Base-by-base conservation (phyloP, 2,113 vertebrate species). In the Boulengeromyrus knoepffleri region DNA sequence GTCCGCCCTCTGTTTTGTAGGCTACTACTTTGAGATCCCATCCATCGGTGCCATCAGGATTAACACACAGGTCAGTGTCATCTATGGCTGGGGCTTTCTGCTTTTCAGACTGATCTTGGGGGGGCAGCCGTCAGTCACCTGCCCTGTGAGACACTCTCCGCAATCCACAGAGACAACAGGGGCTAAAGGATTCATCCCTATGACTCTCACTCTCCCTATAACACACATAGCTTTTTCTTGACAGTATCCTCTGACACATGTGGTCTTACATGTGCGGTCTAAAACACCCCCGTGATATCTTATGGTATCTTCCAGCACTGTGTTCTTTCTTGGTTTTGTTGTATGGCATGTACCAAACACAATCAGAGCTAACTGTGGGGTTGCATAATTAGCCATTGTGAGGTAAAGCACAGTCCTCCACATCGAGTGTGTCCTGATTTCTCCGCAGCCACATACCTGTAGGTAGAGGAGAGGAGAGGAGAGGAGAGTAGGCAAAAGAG, bases 11-110 rank as follows among this genome's bases (percentile, higher is more conserved):
- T 92, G 91, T 91, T 91, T 89, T 86, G 9, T 93, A 97, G 97
- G 97, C 93, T 97, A 97, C 94, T 97, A 97, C 94, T 97, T 97
- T 0, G 97, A 97, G 92, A 97, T 97, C 89, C 97, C 97, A 52
- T 97, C 97, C 91, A 97, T 97, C 0, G 97, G 97, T 0, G 97
- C 97, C 91, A 97, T 97, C 92, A 96, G 97, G 91, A 97, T 97
- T 94, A 97, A 97, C 94, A 97, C 97, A 0, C 97, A 97, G 96
- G 97, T 97, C 92, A 52, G 45, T 50, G 39, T 36, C 15, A 27
- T 77, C 42, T 74, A 31, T n/a, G 52, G 56, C 58, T 31, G 24
- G 58, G 2, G 12, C 13, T 21, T 15, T 42, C 42, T 21, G 15
- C 21, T 10, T 50, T 53, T 36, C 19, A 24, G 31, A 31, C 15